Conservation (phyloP, 2,888 invertebrate genomes). For the Timandra comae region DNA sequence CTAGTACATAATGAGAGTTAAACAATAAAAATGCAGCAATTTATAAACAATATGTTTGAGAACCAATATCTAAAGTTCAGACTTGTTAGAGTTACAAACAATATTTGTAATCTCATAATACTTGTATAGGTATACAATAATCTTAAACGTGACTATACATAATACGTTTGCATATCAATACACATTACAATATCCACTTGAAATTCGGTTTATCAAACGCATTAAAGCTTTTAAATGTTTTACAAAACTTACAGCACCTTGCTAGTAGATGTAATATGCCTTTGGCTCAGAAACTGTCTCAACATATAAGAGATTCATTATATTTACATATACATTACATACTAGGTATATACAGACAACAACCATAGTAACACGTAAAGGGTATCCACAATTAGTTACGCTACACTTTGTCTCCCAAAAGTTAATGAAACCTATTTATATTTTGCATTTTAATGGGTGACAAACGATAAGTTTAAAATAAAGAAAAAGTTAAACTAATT, state of each 20-base stretch:
- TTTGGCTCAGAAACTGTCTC: slow-evolving; percentile 58
- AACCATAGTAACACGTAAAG: slow-evolving; percentile 10
- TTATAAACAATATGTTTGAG: no score
- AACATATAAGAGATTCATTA: slow-evolving; percentile 46
- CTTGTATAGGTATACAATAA: no score
- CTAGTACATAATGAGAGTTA: no score
- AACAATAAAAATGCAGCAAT: no score
- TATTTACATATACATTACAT: slow-evolving; percentile 35
- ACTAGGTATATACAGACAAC: no score
- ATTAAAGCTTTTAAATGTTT: slow-evolving; percentile 58
- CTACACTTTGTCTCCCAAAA: no score
- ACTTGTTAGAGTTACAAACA: slow-evolving; percentile 1
- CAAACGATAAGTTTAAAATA: no score
- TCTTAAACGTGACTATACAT: not conserved
- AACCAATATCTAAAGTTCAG: not conserved
- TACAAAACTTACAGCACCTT: slow-evolving; percentile 63
- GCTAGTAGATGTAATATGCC: slow-evolving; percentile 60
- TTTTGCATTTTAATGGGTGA: no score
- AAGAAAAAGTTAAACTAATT: no score
- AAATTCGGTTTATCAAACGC: slow-evolving; percentile 35
- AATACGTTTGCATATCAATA: slow-evolving; percentile 9
- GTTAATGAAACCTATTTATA: no score
- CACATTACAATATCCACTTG: slow-evolving; percentile 9
- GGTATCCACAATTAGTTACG: no score
- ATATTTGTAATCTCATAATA: slow-evolving; percentile 1